These are phyloP conservation scores for Drosophila kambysellisi DNA, from an alignment of 2,888 invertebrate species.

Conservation along the genomic window DNA sequence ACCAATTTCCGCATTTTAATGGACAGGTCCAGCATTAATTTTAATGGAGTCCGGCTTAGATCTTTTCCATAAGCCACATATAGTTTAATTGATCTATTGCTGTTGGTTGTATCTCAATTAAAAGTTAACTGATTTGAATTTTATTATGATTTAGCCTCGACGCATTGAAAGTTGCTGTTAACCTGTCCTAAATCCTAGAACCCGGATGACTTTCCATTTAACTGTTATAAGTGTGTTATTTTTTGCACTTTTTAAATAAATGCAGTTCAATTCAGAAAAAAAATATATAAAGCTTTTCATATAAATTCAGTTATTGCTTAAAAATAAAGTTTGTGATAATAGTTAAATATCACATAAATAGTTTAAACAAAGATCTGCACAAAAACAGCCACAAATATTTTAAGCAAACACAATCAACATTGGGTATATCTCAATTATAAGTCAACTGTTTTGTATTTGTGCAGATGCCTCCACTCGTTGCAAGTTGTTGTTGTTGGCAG, in stretches of 20 bases:
- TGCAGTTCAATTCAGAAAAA: neutral
- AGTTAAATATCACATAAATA: neutral
- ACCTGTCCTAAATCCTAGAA: neutral
- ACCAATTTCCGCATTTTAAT: neutral
- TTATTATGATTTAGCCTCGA: neutral
- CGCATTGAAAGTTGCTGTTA: neutral
- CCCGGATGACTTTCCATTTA: neutral
- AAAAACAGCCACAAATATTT: neutral
- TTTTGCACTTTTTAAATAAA: too few relatives aligned
- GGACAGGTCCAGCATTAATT: neutral
- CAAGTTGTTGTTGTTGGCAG: slow-evolving; percentile 19
- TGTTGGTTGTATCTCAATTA: slow-evolving; percentile 50
- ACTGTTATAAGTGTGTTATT: too few relatives aligned
- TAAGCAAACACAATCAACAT: neutral
- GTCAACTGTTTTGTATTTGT: slow-evolving; percentile 16
- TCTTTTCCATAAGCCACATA: neutral
- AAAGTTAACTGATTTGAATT: slow-evolving; percentile 19
- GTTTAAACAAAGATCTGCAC: neutral
- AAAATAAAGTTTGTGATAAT: neutral
- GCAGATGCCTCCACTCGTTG: slow-evolving; percentile 39
- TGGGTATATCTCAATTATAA: slow-evolving; percentile 52
- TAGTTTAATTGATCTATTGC: slow-evolving; percentile 19
- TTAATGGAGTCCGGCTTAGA: neutral
- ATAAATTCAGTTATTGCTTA: too few relatives aligned
- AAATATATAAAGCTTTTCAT: neutral